A percentile compares a stretch with the other conserved stretches of the same genome.
Conservation (phyloP, 2,888 invertebrate genomes). For the Cantharis rustica region DNA sequence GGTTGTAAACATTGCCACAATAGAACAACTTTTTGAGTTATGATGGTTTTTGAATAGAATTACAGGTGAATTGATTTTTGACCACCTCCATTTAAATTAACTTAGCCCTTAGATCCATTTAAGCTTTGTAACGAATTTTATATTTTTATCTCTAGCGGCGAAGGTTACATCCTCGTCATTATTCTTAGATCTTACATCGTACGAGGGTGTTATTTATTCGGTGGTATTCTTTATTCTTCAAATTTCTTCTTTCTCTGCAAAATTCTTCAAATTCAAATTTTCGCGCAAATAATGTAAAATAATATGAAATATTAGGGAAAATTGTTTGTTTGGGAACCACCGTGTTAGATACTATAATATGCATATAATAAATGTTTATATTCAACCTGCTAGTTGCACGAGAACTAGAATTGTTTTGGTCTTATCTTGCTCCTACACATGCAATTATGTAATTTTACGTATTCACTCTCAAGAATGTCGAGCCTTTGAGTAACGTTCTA, state of each 20-base stretch:
- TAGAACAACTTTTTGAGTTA: conserved; percentile 16
- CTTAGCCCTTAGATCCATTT: not conserved
- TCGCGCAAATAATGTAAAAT: no score
- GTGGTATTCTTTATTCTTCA: no score
- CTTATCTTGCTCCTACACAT: conserved; percentile 12
- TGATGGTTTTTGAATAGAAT: conserved; percentile 4
- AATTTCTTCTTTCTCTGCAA: no score
- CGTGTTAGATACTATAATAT: not conserved
- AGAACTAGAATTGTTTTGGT: conserved; percentile 32
- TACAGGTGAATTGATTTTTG: conserved; percentile 10
- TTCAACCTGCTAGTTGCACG: conserved; percentile 21
- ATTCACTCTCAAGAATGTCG: conserved; percentile 20
- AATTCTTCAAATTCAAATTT: no score
- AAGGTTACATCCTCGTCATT: not conserved
- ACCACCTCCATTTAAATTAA: not conserved
- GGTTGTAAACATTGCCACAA: conserved; percentile 17
- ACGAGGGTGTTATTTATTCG: no score
- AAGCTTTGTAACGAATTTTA: not conserved
- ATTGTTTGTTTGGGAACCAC: not conserved
- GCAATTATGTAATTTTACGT: not conserved
- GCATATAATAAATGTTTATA: conserved; percentile 18
- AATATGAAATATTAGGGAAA: no score
- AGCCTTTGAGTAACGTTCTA: conserved; percentile 22
- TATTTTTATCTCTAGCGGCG: not conserved
- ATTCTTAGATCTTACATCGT: no score